Evolutionary conservation across 2,888 invertebrate genomes (phyloP).

Genomic region (Bellardia pandia): DNA sequence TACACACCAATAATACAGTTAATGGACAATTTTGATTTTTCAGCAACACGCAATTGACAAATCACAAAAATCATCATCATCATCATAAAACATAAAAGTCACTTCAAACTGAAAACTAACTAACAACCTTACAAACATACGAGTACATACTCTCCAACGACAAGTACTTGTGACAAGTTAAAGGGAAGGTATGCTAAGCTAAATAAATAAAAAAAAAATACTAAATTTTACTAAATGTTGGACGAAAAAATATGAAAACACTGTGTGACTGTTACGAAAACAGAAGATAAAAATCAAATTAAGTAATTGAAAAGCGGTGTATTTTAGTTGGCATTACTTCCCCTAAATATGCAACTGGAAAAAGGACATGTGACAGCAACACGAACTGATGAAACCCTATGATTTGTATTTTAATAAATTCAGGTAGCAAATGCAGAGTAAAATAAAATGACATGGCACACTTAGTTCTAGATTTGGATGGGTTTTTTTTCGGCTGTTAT

Average conservation of each 20-base stretch:
- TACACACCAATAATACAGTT: slow-evolving; percentile 61
- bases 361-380: slow-evolving; percentile 49
- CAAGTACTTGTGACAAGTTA: no score
- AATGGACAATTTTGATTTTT: slow-evolving; percentile 76
- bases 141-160: background rate
- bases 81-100: slow-evolving; percentile 68
- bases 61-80: slow-evolving; percentile 67
- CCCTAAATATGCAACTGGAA: background rate
- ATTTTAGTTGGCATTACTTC: background rate
- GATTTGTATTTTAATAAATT: slow-evolving; percentile 64
- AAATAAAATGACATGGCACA: slow-evolving; percentile 35
- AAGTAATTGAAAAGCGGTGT: background rate
- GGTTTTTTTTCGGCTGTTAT: slow-evolving; percentile 45
- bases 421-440: slow-evolving; percentile 17
- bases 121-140: slow-evolving; percentile 17
- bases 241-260: no score
- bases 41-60: slow-evolving; percentile 78
- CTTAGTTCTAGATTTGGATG: slow-evolving; percentile 47
- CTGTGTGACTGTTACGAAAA: no score
- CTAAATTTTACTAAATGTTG: no score
- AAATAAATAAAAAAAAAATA: no score
- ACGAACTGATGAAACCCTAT: slow-evolving; percentile 63
- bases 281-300: no score
- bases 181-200: slow-evolving; percentile 24
- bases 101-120: slow-evolving; percentile 50